Evolutionary conservation across 2,888 invertebrate species (phyloP).

Genomic region (Stenolophus ochropezus): DNA sequence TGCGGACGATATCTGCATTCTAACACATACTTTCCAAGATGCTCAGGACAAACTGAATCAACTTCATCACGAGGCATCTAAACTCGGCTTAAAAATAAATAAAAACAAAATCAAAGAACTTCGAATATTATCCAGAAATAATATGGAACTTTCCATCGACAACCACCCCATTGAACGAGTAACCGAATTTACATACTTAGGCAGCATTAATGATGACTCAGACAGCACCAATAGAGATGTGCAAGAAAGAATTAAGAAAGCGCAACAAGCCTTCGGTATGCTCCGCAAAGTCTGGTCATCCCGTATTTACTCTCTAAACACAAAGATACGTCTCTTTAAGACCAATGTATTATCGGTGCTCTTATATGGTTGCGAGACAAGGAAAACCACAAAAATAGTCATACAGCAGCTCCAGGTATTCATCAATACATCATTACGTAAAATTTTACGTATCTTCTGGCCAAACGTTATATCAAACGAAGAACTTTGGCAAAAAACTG

Average conservation of each 20-base stretch:
- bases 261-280: neutral
- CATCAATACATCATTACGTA: neutral
- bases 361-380: neutral
- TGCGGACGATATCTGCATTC: neutral
- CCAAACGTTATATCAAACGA: neutral
- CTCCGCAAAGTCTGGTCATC: neutral
- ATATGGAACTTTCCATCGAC: no score
- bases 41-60: no score
- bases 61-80: no score
- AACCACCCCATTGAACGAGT: no score
- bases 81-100: no score
- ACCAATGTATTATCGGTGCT: neutral
- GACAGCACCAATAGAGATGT: neutral
- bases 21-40: neutral
- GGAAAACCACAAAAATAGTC: neutral
- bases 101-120: neutral
- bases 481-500: neutral
- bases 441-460: no score
- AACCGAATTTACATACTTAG: neutral
- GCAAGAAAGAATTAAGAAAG: neutral
- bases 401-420: neutral
- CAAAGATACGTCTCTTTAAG: conserved; percentile 1
- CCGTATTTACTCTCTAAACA: neutral
- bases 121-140: neutral
- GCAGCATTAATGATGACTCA: neutral